phyloP scores from a whole-genome alignment of 1,140 invertebrate species.

The Globodera rostochiensis region DNA sequence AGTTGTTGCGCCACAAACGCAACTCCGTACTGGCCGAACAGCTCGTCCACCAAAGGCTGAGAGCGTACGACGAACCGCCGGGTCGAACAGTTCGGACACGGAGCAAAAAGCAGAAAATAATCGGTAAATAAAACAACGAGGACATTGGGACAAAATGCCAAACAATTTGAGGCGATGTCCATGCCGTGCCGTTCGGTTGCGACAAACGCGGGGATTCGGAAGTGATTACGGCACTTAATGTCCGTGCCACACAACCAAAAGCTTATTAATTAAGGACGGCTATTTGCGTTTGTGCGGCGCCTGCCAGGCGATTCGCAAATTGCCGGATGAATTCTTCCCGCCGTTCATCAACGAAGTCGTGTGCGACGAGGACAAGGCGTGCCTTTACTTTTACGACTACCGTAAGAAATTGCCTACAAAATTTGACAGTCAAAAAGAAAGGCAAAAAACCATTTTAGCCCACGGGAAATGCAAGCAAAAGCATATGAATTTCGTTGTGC shows the following conservation, averaged over 20 bases:
- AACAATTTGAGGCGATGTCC: conserved; percentile 58
- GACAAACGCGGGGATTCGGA: conserved; percentile 63
- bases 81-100: too few relatives aligned
- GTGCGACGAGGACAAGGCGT: conserved; percentile 65
- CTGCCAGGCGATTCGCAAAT: conserved; percentile 62
- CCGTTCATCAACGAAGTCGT: conserved; percentile 66
- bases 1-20: conserved; percentile 44
- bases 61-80: too few relatives aligned
- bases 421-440: not conserved
- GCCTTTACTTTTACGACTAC: conserved; percentile 65
- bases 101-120: conserved; percentile 26
- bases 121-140: conserved; percentile 1
- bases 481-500: conserved; percentile 65
- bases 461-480: conserved; percentile 66
- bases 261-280: conserved; percentile 49
- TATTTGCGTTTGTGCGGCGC: conserved; percentile 63
- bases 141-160: too few relatives aligned
- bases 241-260: not conserved
- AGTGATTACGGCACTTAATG: not conserved
- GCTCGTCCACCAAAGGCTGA: conserved; percentile 41
- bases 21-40: conserved; percentile 44
- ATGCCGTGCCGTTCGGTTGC: conserved; percentile 65
- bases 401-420: conserved; percentile 47
- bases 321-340: conserved; percentile 64
- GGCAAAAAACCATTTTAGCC: conserved; percentile 49